phyloP scores from a whole-genome alignment of 2,888 invertebrate genomes.

The Rotaria socialis region DNA sequence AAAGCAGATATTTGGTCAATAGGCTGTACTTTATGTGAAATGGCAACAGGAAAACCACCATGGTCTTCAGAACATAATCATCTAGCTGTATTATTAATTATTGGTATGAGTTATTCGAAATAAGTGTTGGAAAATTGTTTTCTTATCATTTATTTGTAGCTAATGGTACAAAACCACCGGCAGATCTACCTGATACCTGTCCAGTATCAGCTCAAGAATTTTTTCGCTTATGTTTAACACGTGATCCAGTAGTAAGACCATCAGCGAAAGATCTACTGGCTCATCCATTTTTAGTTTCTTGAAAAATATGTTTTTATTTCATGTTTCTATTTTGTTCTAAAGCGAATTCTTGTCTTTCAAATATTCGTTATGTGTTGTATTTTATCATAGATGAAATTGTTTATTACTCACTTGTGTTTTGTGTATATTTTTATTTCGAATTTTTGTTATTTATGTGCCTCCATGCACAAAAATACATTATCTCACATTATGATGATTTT shows the following conservation, averaged over 20 bases:
- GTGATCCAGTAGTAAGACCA: conserved; percentile 52
- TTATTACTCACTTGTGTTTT: not conserved
- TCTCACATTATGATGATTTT: not conserved
- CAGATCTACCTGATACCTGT: conserved; percentile 53
- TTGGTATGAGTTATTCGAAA: conserved; percentile 50
- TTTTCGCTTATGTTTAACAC: conserved; percentile 54
- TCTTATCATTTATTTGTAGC: not conserved
- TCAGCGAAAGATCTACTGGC: conserved; percentile 53
- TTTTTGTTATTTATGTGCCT: not conserved
- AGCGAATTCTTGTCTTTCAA: not conserved
- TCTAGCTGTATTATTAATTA: conserved; percentile 60
- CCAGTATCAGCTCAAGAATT: conserved; percentile 54
- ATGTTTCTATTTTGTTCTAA: not conserved
- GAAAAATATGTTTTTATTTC: not conserved
- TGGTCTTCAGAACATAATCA: conserved; percentile 58
- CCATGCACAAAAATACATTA: not conserved
- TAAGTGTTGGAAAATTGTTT: not conserved
- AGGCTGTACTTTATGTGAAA: conserved; percentile 45
- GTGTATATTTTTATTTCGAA: not conserved
- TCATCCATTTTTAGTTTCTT: conserved; percentile 50
- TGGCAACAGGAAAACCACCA: conserved; percentile 58
- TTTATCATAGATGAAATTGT: not conserved
- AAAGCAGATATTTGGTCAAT: conserved; percentile 60
- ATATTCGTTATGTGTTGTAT: not conserved
- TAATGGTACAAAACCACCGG: conserved; percentile 52